Conservation (phyloP, 2,888 invertebrate species). For the Eupelmus urozonus region DNA sequence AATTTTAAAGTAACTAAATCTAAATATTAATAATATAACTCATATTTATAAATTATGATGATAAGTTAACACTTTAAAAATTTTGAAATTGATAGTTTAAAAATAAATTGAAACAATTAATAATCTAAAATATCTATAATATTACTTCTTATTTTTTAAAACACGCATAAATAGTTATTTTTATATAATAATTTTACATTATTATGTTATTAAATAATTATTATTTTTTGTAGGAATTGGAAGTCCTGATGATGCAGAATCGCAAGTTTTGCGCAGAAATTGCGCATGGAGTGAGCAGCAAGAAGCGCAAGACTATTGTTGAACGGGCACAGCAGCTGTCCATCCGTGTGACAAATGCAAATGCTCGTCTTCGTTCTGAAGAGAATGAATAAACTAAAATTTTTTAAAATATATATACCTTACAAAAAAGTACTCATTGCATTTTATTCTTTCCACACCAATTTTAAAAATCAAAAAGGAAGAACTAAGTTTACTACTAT, state of each 20-base stretch:
- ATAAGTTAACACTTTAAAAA: too few relatives aligned
- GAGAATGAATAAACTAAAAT: conserved; percentile 92
- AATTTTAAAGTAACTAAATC: too few relatives aligned
- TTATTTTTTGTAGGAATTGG: conserved; percentile 86
- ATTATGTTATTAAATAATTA: neutral
- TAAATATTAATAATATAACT: too few relatives aligned
- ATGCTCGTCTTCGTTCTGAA: conserved; percentile 97
- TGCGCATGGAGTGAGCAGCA: conserved; percentile 97
- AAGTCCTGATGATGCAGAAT: conserved; percentile 99
- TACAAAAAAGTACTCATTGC: conserved; percentile 7
- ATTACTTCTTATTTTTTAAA: too few relatives aligned
- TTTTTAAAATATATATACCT: conserved; percentile 60
- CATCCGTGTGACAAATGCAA: conserved; percentile 96
- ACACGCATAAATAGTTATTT: too few relatives aligned
- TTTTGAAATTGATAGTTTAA: too few relatives aligned
- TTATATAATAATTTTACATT: too few relatives aligned
- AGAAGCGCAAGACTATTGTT: conserved; percentile 96
- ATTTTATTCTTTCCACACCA: neutral
- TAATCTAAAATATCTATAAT: too few relatives aligned
- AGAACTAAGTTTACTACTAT: too few relatives aligned
- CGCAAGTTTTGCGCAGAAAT: conserved; percentile 98
- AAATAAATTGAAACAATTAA: too few relatives aligned
- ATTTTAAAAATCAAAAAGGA: too few relatives aligned
- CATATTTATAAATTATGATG: too few relatives aligned
- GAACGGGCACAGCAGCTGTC: conserved; percentile 97